Percentiles rank a stretch among this genome's conserved stretches.
phyloP scores from a whole-genome alignment of 2,113 vertebrate genomes.

The Condylura cristata region DNA sequence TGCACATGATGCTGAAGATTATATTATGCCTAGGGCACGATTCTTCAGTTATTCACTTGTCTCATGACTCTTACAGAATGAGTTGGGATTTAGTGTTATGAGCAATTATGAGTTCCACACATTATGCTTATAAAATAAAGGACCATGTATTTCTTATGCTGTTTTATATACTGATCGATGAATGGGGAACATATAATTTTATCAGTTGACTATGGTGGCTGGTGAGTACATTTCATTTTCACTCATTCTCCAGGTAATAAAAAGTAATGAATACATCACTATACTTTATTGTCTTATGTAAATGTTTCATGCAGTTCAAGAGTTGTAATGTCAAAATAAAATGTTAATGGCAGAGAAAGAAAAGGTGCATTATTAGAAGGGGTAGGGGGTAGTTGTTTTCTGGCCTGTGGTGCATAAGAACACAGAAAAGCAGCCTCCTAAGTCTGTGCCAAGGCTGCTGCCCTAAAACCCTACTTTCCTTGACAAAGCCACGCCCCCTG shows the following conservation, averaged over 20 bases:
- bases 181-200: slow-evolving; percentile 70
- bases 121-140: slow-evolving; percentile 69
- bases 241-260: slow-evolving; percentile 73
- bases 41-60: slow-evolving; percentile 56
- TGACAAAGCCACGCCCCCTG: neutral
- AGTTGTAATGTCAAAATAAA: slow-evolving; percentile 79
- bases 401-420: slow-evolving; percentile 6
- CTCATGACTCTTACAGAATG: slow-evolving; percentile 8
- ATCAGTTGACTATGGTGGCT: slow-evolving; percentile 69
- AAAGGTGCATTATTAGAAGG: slow-evolving; percentile 21
- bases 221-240: slow-evolving; percentile 76
- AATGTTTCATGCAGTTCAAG: slow-evolving; percentile 77
- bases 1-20: slow-evolving; percentile 62
- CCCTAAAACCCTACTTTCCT: neutral
- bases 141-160: slow-evolving; percentile 41
- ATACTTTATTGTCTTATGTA: slow-evolving; percentile 77
- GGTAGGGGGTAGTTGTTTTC: slow-evolving; percentile 26
- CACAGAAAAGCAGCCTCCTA: neutral
- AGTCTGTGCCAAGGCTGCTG: neutral
- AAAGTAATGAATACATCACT: slow-evolving; percentile 78
- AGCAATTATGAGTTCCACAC: slow-evolving; percentile 64
- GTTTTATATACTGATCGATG: slow-evolving; percentile 55
- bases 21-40: slow-evolving; percentile 39
- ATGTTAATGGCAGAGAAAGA: slow-evolving; percentile 71
- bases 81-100: slow-evolving; percentile 62